A percentile compares a stretch with the other conserved stretches of the same genome.
phyloP scores from a whole-genome alignment of 1,140 invertebrate species.

The Dinoponera quadriceps region DNA sequence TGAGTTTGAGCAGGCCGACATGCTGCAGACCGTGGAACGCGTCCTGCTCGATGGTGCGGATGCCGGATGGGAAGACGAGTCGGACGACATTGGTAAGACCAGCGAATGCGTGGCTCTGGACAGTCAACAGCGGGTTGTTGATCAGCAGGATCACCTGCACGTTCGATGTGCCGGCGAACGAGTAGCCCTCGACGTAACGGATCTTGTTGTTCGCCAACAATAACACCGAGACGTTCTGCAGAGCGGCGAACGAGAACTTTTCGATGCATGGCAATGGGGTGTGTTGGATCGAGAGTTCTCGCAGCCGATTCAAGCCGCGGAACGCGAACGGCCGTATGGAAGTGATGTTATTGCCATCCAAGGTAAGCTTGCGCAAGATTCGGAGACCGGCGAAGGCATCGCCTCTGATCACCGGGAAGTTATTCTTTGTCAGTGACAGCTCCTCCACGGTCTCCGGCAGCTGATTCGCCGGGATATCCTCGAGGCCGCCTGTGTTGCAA shows the following conservation, averaged over 20 bases:
- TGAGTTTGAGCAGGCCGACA: constrained; percentile 91
- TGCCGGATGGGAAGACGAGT: constrained; percentile 91
- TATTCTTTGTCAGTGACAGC: constrained; percentile 92
- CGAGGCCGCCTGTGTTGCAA: constrained; percentile 93
- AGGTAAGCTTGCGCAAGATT: constrained; percentile 89
- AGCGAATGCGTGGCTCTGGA: constrained; percentile 92
- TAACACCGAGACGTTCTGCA: constrained; percentile 92
- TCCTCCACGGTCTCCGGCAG: constrained; percentile 92
- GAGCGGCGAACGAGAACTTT: constrained; percentile 92
- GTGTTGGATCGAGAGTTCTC: constrained; percentile 92
- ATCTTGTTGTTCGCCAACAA: constrained; percentile 92
- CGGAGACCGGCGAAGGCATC: constrained; percentile 92
- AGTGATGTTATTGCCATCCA: constrained; percentile 93
- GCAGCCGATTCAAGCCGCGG: constrained; percentile 90
- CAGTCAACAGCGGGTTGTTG: constrained; percentile 91
- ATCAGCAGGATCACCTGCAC: constrained; percentile 90
- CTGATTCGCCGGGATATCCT: constrained; percentile 90
- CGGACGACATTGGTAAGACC: constrained; percentile 92
- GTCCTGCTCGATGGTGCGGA: constrained; percentile 90
- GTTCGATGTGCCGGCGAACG: constrained; percentile 93
- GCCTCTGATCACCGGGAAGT: constrained; percentile 91
- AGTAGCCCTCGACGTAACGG: constrained; percentile 90
- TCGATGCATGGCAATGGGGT: constrained; percentile 91
- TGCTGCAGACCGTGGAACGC: constrained; percentile 93
- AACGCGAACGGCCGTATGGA: constrained; percentile 93